Conservation (phyloP, 2,888 invertebrate species). For the Cepaea hortensis region DNA sequence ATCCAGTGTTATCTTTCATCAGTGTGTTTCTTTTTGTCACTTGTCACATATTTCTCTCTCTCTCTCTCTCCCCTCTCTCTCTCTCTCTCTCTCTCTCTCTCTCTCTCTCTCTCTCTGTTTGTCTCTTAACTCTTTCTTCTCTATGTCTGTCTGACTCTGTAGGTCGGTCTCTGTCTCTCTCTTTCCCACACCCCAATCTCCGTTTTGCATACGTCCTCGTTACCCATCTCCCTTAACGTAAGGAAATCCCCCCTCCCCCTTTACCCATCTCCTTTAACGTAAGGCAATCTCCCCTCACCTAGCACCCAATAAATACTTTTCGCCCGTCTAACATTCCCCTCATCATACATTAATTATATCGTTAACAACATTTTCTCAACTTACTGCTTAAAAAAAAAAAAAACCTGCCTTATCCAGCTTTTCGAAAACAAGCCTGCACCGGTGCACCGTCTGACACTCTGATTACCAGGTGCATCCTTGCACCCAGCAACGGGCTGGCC, state of each 20-base stretch:
- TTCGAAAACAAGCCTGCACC: too few species aligned
- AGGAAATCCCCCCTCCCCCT: background rate
- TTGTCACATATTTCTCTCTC: background rate
- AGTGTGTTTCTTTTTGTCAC: background rate
- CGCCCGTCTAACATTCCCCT: constrained; percentile 15
- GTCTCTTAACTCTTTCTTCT: too few species aligned
- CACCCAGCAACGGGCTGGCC: too few species aligned
- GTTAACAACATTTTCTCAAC: too few species aligned
- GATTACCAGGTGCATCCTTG: too few species aligned
- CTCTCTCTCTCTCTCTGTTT: background rate
- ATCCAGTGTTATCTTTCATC: background rate
- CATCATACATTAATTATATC: background rate
- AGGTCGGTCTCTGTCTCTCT: too few species aligned
- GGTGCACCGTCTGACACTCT: too few species aligned
- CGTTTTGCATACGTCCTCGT: too few species aligned
- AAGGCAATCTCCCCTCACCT: background rate
- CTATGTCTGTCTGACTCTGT: background rate
- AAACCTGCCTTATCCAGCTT: too few species aligned
- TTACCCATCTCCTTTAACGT: background rate
- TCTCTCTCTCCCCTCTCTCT: constrained; percentile 9
- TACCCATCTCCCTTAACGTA: background rate
- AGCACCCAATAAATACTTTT: constrained; percentile 54
- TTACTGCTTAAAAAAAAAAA: too few species aligned
- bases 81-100: constrained; percentile 28
- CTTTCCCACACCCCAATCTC: too few species aligned